These are phyloP conservation scores for Spermophilus dauricus DNA, from an alignment of 2,113 vertebrate genomes.

Conservation along the genomic window DNA sequence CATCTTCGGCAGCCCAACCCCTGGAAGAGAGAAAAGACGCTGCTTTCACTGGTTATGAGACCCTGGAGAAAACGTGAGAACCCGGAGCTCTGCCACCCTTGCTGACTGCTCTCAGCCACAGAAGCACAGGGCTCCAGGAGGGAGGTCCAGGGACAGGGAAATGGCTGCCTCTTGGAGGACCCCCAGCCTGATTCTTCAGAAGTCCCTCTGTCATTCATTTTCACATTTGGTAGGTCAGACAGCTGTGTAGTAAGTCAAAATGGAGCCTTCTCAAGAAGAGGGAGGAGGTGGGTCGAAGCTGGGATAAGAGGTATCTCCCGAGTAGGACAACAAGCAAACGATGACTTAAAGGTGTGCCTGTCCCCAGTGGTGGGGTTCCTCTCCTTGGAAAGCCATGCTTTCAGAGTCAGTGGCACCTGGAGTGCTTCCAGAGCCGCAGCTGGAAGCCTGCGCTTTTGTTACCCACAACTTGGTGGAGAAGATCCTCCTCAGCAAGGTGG, in stretches of 20 bases:
- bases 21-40: not conserved
- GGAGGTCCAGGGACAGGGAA: not conserved
- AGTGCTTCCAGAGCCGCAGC: not conserved
- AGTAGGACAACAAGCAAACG: not conserved
- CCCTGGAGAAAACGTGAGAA: not conserved
- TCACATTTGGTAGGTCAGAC: not conserved
- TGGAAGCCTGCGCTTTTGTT: not conserved
- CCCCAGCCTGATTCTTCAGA: not conserved
- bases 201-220: rapidly evolving
- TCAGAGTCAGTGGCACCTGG: not conserved
- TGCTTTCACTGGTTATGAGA: rapidly evolving
- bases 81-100: not conserved
- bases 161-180: not conserved
- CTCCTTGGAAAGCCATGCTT: conserved; percentile 29
- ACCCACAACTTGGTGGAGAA: not conserved
- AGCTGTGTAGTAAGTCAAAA: not conserved
- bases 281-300: not conserved
- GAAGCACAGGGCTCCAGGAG: not conserved
- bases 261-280: not conserved
- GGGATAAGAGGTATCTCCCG: not conserved
- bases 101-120: not conserved
- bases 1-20: not conserved
- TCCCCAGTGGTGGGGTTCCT: not conserved
- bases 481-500: not conserved
- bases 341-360: not conserved